phyloP scores from a whole-genome alignment of 2,113 vertebrate species.

The Rhea pennata region DNA sequence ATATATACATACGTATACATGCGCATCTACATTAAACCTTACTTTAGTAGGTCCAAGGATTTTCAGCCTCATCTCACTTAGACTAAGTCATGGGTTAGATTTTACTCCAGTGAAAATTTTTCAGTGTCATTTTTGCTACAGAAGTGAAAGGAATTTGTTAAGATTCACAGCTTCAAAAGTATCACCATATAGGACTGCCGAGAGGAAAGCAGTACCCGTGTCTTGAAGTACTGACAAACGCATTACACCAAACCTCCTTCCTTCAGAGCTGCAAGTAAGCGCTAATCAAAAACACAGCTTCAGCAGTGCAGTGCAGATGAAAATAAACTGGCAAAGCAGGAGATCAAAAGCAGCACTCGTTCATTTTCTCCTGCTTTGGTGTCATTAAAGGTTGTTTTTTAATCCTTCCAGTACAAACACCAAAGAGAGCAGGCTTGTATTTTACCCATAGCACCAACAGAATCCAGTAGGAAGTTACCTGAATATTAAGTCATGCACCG shows the following conservation, averaged over 20 bases:
- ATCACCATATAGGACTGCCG: fast-evolving
- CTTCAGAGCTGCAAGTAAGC: not conserved
- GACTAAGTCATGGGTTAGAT: not conserved
- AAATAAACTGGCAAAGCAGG: not conserved
- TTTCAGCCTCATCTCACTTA: not conserved
- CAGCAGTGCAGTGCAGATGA: not conserved
- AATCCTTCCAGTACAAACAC: not conserved
- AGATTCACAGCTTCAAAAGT: not conserved
- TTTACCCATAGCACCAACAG: too few species aligned
- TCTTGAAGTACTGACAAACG: not conserved
- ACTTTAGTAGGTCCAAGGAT: not conserved
- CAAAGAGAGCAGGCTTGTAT: not conserved
- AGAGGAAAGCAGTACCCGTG: not conserved
- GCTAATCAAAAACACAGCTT: not conserved
- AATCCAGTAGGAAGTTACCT: not conserved
- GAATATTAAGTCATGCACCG: not conserved
- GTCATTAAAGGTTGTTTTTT: too few species aligned
- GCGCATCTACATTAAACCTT: not conserved
- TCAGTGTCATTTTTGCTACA: not conserved
- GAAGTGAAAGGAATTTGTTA: not conserved
- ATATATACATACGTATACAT: fast-evolving
- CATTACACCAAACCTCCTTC: not conserved
- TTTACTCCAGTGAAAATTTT: not conserved
- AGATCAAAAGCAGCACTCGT: not conserved
- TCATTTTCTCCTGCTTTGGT: not conserved